Conservation (phyloP, 2,888 invertebrate species). For the Spisula solida region DNA sequence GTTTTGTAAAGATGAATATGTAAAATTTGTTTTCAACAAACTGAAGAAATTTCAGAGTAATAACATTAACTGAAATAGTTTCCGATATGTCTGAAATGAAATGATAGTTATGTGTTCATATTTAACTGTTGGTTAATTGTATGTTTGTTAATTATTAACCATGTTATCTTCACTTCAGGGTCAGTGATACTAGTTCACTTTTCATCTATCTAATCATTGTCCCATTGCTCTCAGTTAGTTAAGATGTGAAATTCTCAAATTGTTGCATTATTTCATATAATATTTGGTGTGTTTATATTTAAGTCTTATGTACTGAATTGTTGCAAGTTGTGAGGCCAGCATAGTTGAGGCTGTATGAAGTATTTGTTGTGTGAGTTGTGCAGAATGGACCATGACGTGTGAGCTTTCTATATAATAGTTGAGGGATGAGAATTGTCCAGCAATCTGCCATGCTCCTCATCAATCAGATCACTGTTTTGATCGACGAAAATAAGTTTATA, state of each 20-base stretch:
- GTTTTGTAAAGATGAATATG: too few relatives aligned
- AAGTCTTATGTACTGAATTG: background rate
- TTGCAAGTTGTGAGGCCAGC: background rate
- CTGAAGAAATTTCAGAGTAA: too few relatives aligned
- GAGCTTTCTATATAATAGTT: background rate
- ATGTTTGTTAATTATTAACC: slow-evolving; percentile 24
- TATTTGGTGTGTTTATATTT: background rate
- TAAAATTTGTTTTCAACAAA: too few relatives aligned
- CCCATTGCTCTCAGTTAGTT: background rate
- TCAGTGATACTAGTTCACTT: slow-evolving; percentile 17
- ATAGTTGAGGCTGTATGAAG: background rate
- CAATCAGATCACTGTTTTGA: too few relatives aligned
- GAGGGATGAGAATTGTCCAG: too few relatives aligned
- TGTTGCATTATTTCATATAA: background rate
- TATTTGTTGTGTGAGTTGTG: background rate
- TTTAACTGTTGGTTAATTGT: slow-evolving; percentile 13
- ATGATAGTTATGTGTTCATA: slow-evolving; percentile 19
- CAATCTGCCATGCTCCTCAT: too few relatives aligned
- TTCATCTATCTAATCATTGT: slow-evolving; percentile 26
- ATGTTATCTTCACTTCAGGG: slow-evolving; percentile 20
- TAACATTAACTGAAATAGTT: too few relatives aligned
- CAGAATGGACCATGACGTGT: background rate
- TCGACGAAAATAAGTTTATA: too few relatives aligned
- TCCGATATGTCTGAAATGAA: background rate
- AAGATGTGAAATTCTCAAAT: background rate